Percentiles rank a stretch among this genome's conserved stretches.
These are phyloP conservation scores for Clarias fuscus DNA, from an alignment of 2,797 vertebrate genomes.

Conservation along the genomic window DNA sequence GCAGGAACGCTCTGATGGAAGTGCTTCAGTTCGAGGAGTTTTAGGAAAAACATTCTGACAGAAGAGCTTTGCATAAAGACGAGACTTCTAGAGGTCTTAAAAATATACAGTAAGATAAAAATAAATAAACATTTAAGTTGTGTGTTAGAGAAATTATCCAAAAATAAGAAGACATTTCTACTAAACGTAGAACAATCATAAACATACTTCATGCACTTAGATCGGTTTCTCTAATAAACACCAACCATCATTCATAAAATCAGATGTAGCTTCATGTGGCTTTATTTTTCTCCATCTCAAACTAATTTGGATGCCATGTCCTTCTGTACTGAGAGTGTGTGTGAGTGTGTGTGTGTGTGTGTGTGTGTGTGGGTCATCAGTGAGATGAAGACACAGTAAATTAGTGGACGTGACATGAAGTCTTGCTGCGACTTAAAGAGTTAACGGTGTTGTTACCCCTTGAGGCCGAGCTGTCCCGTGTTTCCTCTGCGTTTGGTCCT, in stretches of 20 bases:
- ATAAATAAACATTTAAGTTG: not conserved
- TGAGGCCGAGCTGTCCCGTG: constrained; percentile 86
- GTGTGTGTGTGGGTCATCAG: not conserved
- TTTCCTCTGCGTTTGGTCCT: constrained; percentile 86
- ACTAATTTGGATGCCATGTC: too few relatives aligned
- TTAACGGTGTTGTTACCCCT: constrained; percentile 79
- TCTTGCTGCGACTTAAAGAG: not conserved
- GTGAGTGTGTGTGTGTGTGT: too few relatives aligned
- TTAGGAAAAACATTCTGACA: not conserved
- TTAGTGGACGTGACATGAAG: not conserved
- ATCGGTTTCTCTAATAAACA: not conserved
- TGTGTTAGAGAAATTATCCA: not conserved
- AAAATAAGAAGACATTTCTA: not conserved
- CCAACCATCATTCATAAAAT: not conserved
- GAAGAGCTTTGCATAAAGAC: not conserved
- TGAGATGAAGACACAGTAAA: not conserved
- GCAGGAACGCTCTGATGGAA: not conserved
- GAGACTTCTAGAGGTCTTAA: not conserved
- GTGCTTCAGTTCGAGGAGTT: not conserved
- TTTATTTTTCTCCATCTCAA: not conserved
- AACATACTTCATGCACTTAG: not conserved
- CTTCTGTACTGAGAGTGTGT: too few relatives aligned
- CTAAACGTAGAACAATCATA: not conserved
- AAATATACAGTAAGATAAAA: not conserved
- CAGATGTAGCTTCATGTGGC: too few relatives aligned